A percentile compares a stretch with the other conserved stretches of the same genome.
Conservation (phyloP, 2,797 vertebrate genomes). For the Microctenopoma stevenorrisi region DNA sequence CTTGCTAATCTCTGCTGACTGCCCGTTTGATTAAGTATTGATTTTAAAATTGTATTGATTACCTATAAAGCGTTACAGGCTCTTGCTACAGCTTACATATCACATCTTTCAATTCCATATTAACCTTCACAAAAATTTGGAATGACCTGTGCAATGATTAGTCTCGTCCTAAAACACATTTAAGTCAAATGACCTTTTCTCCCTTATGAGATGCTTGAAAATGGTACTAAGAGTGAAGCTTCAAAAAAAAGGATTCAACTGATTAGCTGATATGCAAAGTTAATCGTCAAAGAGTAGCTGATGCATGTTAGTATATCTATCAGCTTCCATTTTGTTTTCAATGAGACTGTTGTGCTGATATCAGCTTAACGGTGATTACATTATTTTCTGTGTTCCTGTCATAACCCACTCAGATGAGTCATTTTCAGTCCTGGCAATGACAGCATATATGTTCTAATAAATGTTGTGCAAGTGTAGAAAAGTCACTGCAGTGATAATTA, state of each 20-base stretch:
- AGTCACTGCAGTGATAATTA: background rate
- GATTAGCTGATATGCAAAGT: background rate
- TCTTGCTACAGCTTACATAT: too few relatives aligned
- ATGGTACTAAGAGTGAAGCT: too few relatives aligned
- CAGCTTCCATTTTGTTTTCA: slow-evolving; percentile 3
- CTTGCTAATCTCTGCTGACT: too few relatives aligned
- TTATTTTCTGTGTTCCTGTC: slow-evolving; percentile 24
- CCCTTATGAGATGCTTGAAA: too few relatives aligned
- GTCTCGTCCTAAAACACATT: too few relatives aligned
- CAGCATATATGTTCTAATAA: slow-evolving; percentile 1
- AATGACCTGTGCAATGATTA: too few relatives aligned
- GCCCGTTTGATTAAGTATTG: too few relatives aligned
- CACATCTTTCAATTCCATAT: too few relatives aligned
- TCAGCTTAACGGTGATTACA: background rate
- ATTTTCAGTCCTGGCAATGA: slow-evolving; percentile 63
- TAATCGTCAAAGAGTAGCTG: background rate
- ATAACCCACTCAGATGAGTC: slow-evolving; percentile 57
- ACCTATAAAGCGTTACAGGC: too few relatives aligned
- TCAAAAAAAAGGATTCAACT: background rate
- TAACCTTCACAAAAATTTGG: too few relatives aligned
- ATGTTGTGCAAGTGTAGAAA: slow-evolving; percentile 52
- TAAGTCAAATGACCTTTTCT: too few relatives aligned
- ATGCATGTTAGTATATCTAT: background rate
- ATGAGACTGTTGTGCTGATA: slow-evolving; percentile 1
- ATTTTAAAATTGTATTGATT: too few relatives aligned